phyloP scores from a whole-genome alignment of 2,888 invertebrate species.

The Pegoplata infirma region DNA sequence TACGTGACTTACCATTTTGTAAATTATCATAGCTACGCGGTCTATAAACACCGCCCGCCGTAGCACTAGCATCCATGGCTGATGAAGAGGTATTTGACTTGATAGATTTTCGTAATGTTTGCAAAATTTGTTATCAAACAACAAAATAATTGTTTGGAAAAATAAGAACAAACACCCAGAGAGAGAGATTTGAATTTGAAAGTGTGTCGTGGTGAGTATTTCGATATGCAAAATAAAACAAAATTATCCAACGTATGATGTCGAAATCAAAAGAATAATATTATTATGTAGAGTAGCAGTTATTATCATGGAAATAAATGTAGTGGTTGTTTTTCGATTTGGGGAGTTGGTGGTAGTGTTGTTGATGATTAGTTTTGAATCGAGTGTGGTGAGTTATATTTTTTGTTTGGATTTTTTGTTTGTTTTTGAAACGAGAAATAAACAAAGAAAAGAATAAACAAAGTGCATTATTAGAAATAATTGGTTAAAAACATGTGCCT shows the following conservation, averaged over 20 bases:
- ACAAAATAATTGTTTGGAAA: not conserved
- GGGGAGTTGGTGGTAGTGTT: slow-evolving; percentile 11
- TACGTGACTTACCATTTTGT: slow-evolving; percentile 78
- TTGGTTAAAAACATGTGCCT: slow-evolving; percentile 54
- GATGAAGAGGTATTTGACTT: slow-evolving; percentile 77
- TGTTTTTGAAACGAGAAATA: slow-evolving; percentile 49
- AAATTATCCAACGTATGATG: too few species aligned
- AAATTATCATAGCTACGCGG: slow-evolving; percentile 78
- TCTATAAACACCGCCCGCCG: slow-evolving; percentile 71
- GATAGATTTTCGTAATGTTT: slow-evolving; percentile 2
- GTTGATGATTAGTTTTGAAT: slow-evolving; percentile 18
- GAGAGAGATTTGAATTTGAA: slow-evolving; percentile 14
- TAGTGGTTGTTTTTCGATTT: slow-evolving; percentile 28
- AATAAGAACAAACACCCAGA: slow-evolving; percentile 9
- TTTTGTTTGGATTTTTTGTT: too few species aligned
- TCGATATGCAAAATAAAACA: too few species aligned
- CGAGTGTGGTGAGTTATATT: slow-evolving; percentile 30
- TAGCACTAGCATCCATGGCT: slow-evolving; percentile 70
- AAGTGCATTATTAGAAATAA: slow-evolving; percentile 63
- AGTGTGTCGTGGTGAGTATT: slow-evolving; percentile 51
- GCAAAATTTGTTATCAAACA: not conserved
- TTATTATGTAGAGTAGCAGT: slow-evolving; percentile 6
- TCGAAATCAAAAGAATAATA: too few species aligned
- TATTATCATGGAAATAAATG: slow-evolving; percentile 7
- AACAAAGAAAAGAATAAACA: slow-evolving; percentile 63